A percentile compares a stretch with the other conserved stretches of the same genome.
Conservation (phyloP, 2,888 invertebrate species). For the Andricus curvator region DNA sequence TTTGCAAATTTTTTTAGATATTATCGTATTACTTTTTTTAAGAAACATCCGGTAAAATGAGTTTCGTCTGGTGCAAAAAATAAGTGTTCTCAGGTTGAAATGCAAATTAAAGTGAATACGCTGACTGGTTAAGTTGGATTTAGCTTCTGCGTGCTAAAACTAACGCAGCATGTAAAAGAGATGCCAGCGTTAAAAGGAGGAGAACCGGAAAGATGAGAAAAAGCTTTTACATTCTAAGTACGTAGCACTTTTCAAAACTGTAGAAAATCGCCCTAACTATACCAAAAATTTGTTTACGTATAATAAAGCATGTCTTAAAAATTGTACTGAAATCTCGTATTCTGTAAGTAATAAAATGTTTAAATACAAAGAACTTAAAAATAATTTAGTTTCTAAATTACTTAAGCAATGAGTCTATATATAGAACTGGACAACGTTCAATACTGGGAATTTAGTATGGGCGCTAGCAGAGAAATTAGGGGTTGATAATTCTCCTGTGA, state of each 20-base stretch:
- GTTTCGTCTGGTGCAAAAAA: conserved; percentile 43
- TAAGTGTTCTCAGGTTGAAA: conserved; percentile 55
- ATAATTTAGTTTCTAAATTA: too few relatives aligned
- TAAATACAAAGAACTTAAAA: too few relatives aligned
- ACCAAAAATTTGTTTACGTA: too few relatives aligned
- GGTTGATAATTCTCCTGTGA: neutral
- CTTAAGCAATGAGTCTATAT: too few relatives aligned
- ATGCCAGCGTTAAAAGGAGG: neutral
- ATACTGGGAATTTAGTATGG: neutral
- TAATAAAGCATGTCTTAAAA: too few relatives aligned
- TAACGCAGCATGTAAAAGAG: neutral
- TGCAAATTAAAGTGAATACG: conserved; percentile 62
- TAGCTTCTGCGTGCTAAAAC: neutral
- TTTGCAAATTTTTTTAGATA: neutral
- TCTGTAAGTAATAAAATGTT: too few relatives aligned
- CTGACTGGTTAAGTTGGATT: conserved; percentile 41
- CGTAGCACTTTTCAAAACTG: neutral
- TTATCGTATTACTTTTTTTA: neutral
- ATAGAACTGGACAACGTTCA: neutral
- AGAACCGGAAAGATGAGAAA: neutral
- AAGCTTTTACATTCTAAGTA: neutral
- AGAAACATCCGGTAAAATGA: conserved; percentile 28
- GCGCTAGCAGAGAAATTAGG: neutral
- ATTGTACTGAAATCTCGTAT: too few relatives aligned
- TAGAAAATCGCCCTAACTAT: neutral